Percentiles rank a stretch among this genome's conserved stretches.
Conservation (phyloP, 1,140 invertebrate genomes). For the Cherax quadricarinatus region DNA sequence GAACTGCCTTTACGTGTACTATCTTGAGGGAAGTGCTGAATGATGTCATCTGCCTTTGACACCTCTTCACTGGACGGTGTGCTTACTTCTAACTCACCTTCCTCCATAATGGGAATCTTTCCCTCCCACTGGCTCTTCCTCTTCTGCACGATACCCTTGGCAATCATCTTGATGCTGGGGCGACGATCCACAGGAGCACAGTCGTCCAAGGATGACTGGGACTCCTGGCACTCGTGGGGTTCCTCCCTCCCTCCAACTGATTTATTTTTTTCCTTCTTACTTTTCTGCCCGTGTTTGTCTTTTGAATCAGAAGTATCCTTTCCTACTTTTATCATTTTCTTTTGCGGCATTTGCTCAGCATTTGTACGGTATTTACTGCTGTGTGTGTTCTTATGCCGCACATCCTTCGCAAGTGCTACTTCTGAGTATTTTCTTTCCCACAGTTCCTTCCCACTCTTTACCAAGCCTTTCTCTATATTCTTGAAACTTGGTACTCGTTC, state of each 20-base stretch:
- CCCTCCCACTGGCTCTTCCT: slow-evolving; percentile 7
- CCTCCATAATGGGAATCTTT: not conserved
- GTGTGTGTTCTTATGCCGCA: no score
- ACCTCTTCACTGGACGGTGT: not conserved
- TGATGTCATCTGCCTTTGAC: not conserved
- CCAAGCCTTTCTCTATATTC: slow-evolving; percentile 9
- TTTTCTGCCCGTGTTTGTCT: not conserved
- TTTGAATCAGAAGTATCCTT: not conserved
- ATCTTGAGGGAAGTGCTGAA: not conserved
- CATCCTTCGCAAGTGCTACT: not conserved
- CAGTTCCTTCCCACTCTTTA: slow-evolving; percentile 16
- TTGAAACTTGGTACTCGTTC: slow-evolving; percentile 1
- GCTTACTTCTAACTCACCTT: not conserved
- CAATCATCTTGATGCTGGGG: slow-evolving; percentile 29
- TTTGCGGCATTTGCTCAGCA: not conserved
- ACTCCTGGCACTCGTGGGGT: not conserved
- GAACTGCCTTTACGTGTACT: not conserved
- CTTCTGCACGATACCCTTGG: slow-evolving; percentile 4
- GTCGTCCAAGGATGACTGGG: not conserved
- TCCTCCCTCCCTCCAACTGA: not conserved
- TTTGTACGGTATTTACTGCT: not conserved
- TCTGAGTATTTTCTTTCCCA: slow-evolving; percentile 35
- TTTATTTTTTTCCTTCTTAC: not conserved
- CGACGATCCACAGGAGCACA: not conserved
- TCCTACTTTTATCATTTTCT: not conserved